Evolutionary conservation across 2,888 invertebrate genomes (phyloP).

Genomic region (Apodemia zela): DNA sequence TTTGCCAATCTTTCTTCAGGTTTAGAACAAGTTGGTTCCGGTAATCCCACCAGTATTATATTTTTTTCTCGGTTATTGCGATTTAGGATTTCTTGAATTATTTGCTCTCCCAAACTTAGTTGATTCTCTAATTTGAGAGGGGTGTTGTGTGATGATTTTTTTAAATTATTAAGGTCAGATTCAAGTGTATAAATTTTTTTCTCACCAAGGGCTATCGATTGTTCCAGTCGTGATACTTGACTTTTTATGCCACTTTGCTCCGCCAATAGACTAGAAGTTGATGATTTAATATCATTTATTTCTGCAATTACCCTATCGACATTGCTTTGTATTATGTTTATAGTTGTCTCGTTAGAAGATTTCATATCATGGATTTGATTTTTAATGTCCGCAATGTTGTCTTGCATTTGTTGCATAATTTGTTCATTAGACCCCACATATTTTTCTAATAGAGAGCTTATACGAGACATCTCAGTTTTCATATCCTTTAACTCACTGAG

Average conservation of each 20-base stretch:
- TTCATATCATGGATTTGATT: conserved; percentile 27
- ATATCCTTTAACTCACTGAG: conserved; percentile 17
- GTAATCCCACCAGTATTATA: conserved; percentile 20
- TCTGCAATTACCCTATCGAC: conserved; percentile 20
- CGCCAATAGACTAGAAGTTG: conserved; percentile 14
- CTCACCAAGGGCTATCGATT: too few species aligned
- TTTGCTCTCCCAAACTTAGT: conserved; percentile 14
- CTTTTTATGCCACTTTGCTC: conserved; percentile 26
- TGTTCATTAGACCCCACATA: conserved; percentile 25
- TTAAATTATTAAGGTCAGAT: not conserved
- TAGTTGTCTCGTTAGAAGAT: conserved; percentile 23
- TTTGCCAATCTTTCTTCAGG: not conserved
- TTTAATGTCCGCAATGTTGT: conserved; percentile 28
- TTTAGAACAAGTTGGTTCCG: not conserved
- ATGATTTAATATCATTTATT: conserved; percentile 24
- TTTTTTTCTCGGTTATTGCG: conserved; percentile 21
- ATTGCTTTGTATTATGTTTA: conserved; percentile 21
- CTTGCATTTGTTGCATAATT: conserved; percentile 25
- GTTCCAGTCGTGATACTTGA: not conserved
- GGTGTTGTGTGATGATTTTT: not conserved
- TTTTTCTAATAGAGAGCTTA: conserved; percentile 23
- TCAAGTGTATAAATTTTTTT: not conserved
- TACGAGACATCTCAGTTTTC: conserved; percentile 22
- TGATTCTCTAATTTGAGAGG: conserved; percentile 11
- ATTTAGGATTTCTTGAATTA: conserved; percentile 21